Percentiles rank a stretch among this genome's conserved stretches.
Evolutionary conservation across 2,113 vertebrate species (phyloP).

Genomic region (Melanotaenia duboulayi): DNA sequence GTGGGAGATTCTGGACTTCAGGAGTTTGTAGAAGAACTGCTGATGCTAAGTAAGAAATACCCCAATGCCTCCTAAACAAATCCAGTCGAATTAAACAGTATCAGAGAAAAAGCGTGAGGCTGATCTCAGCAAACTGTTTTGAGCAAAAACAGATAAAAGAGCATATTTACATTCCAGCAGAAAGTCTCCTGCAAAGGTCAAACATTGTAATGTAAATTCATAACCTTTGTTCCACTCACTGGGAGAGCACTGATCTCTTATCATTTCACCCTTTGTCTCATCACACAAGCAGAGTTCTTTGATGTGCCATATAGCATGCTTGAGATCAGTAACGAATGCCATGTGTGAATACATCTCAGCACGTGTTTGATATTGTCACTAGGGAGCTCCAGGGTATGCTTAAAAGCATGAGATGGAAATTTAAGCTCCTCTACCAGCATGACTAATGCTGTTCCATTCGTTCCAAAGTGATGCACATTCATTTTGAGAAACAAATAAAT

Average conservation of each 20-base stretch:
- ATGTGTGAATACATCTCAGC: constrained; percentile 61
- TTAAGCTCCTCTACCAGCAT: constrained; percentile 32
- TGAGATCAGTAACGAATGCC: constrained; percentile 57
- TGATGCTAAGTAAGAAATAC: constrained; percentile 1
- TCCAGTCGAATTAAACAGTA: constrained; percentile 4
- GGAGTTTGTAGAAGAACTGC: background rate
- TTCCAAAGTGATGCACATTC: constrained; percentile 22
- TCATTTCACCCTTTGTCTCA: constrained; percentile 46
- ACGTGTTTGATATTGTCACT: constrained; percentile 64
- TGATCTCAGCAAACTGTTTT: constrained; percentile 12
- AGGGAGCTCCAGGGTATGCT: constrained; percentile 52
- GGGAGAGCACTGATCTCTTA: constrained; percentile 48
- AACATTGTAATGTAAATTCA: constrained; percentile 61
- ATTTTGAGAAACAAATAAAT: constrained; percentile 14
- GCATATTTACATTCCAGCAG: constrained; percentile 34
- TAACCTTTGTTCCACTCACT: constrained; percentile 49
- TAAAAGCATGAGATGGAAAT: constrained; percentile 47
- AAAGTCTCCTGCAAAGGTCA: constrained; percentile 48
- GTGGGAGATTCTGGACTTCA: background rate
- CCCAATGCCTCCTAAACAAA: background rate
- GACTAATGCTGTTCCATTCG: constrained; percentile 32
- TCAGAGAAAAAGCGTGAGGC: background rate
- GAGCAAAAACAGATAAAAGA: constrained; percentile 34
- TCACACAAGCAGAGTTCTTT: constrained; percentile 32
- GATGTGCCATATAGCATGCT: constrained; percentile 24